Conservation (phyloP, 2,888 invertebrate species). For the Synanthedon formicaeformis region DNA sequence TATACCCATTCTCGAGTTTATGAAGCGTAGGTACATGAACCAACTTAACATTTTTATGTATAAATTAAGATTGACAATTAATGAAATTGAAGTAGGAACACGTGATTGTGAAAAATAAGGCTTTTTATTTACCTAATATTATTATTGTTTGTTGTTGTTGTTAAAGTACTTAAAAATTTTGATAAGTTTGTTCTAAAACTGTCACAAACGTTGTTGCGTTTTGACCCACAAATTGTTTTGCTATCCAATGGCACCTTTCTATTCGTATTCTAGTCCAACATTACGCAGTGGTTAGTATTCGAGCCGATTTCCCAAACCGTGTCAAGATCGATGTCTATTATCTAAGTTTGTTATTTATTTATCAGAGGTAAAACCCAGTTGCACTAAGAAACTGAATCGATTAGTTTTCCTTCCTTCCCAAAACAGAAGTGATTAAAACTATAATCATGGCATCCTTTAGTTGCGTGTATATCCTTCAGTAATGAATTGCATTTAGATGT, state of each 20-base stretch:
- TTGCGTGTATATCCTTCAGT: conserved; percentile 8
- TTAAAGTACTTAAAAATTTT: neutral
- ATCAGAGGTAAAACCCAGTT: neutral
- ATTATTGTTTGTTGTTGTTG: too few species aligned
- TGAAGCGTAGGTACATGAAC: too few species aligned
- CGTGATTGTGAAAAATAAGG: too few species aligned
- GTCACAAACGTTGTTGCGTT: conserved; percentile 9
- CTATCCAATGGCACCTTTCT: conserved; percentile 29
- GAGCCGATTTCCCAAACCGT: conserved; percentile 48
- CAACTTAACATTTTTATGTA: too few species aligned
- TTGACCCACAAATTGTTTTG: conserved; percentile 29
- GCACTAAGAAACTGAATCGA: conserved; percentile 16
- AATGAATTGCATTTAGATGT: conserved; percentile 1
- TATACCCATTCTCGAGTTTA: too few species aligned
- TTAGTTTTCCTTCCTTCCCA: conserved; percentile 15
- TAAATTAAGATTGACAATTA: too few species aligned
- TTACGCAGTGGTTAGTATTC: conserved; percentile 48
- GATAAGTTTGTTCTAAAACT: neutral
- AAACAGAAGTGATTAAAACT: conserved; percentile 8
- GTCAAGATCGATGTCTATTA: conserved; percentile 59
- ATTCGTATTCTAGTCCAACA: conserved; percentile 42
- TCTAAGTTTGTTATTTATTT: conserved; percentile 25
- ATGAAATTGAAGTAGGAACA: too few species aligned
- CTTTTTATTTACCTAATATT: too few species aligned
- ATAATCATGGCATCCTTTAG: conserved; percentile 7